Percentiles rank a stretch among this genome's conserved stretches.
Evolutionary conservation across 2,113 vertebrate genomes (phyloP).

Genomic region (Cyanocitta stelleri): DNA sequence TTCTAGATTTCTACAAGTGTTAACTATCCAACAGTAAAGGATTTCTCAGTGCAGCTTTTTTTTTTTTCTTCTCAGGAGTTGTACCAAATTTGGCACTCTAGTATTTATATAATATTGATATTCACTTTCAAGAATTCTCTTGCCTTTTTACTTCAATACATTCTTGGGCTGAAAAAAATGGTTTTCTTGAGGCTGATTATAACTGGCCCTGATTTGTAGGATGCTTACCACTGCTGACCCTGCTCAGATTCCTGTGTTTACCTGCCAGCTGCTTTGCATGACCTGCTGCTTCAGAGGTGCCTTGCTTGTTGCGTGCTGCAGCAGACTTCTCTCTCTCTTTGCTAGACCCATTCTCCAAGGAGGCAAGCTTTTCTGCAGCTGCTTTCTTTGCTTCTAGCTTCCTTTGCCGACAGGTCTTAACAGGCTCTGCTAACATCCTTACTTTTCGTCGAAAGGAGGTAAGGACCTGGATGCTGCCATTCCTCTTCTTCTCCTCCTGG

Average conservation of each 20-base stretch:
- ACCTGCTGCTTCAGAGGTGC: conserved; percentile 65
- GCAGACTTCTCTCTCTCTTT: conserved; percentile 82
- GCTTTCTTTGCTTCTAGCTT: conserved; percentile 92
- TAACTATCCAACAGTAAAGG: background rate
- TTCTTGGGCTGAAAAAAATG: background rate
- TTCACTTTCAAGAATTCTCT: background rate
- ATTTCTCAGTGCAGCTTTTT: background rate
- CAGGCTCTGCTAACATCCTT: conserved; percentile 89
- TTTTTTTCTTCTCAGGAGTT: background rate
- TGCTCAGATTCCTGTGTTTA: background rate
- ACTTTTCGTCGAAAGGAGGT: conserved; percentile 89
- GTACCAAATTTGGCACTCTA: background rate
- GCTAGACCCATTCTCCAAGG: conserved; percentile 75
- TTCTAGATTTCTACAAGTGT: background rate
- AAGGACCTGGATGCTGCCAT: conserved; percentile 91
- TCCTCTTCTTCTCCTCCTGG: conserved; percentile 89
- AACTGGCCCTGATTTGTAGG: background rate
- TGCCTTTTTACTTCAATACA: background rate
- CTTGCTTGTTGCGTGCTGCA: conserved; percentile 78
- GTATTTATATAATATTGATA: background rate
- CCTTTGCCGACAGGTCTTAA: conserved; percentile 91
- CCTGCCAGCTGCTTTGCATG: conserved; percentile 75
- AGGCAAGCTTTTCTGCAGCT: conserved; percentile 82
- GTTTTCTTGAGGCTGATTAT: background rate
- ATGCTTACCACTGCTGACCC: background rate